These are phyloP conservation scores for Serripes groenlandicus DNA, from an alignment of 2,888 invertebrate genomes.

Conservation along the genomic window DNA sequence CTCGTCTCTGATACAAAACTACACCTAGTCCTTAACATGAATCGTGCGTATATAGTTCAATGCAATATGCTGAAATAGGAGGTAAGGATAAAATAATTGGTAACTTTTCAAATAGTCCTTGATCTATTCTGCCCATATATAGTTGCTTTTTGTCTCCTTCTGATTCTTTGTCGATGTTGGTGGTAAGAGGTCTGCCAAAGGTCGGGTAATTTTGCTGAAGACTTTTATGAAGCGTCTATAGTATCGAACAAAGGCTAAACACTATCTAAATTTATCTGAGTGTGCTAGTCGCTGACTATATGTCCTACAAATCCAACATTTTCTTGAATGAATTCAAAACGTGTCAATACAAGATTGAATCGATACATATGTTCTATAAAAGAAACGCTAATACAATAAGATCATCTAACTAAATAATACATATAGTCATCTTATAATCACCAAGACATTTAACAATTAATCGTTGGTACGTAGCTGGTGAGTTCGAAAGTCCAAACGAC, in stretches of 20 bases:
- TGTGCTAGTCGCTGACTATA: not conserved
- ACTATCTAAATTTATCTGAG: not conserved
- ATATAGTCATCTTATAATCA: slow-evolving; percentile 21
- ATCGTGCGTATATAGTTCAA: not conserved
- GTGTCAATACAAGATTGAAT: not conserved
- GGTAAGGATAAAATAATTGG: not conserved
- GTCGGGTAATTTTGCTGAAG: not conserved
- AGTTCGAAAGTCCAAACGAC: slow-evolving; percentile 23
- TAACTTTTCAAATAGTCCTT: not conserved
- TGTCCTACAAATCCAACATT: not conserved
- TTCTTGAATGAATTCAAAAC: not conserved
- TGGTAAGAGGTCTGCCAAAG: not conserved
- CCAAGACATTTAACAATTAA: slow-evolving; percentile 12
- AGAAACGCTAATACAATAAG: slow-evolving; percentile 9
- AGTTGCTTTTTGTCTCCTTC: not conserved
- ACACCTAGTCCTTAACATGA: not conserved
- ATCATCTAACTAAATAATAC: slow-evolving; percentile 7
- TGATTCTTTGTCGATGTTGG: not conserved
- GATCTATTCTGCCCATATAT: not conserved
- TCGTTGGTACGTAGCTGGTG: slow-evolving; percentile 26
- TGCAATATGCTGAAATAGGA: not conserved
- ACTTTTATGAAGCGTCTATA: not conserved
- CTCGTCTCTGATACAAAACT: not conserved
- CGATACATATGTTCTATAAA: not conserved
- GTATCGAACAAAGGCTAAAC: not conserved